Evolutionary conservation across 2,113 vertebrate genomes (phyloP).

Genomic region (Galbula dea): DNA sequence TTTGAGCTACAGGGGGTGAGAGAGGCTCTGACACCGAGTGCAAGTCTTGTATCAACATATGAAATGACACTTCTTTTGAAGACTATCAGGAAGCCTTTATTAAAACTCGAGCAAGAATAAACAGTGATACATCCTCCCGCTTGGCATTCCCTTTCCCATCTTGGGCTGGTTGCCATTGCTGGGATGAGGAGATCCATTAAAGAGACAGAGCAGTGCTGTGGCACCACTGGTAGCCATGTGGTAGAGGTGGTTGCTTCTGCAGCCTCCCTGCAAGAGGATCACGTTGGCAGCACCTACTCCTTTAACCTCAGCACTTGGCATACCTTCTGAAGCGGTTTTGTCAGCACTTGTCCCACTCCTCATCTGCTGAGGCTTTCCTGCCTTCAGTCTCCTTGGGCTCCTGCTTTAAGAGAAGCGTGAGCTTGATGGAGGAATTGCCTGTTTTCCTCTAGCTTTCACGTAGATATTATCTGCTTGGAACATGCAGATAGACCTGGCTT

Average conservation of each 20-base stretch:
- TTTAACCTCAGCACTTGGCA: slow-evolving; percentile 22
- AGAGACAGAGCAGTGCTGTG: background rate
- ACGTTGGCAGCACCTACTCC: slow-evolving; percentile 40
- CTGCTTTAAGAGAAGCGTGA: background rate
- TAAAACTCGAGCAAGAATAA: background rate
- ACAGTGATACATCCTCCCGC: background rate
- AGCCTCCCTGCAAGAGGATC: background rate
- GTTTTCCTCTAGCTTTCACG: background rate
- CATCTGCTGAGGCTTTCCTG: background rate
- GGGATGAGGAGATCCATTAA: background rate
- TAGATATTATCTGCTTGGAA: background rate
- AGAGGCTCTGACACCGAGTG: background rate
- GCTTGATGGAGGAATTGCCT: background rate
- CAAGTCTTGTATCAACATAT: accelerated
- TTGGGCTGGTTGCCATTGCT: background rate
- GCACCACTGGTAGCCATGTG: background rate
- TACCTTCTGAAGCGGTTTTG: slow-evolving; percentile 16
- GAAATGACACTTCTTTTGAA: background rate
- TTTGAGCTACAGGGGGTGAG: background rate
- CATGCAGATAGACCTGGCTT: background rate
- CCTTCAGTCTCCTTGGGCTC: background rate
- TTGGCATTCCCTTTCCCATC: background rate
- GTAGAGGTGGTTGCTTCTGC: background rate
- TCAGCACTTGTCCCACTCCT: background rate
- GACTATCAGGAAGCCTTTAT: background rate